Evolutionary conservation across 2,113 vertebrate species (phyloP), one percentile per base, ranked within the genome.

Genomic region (Anguilla japonica): DNA sequence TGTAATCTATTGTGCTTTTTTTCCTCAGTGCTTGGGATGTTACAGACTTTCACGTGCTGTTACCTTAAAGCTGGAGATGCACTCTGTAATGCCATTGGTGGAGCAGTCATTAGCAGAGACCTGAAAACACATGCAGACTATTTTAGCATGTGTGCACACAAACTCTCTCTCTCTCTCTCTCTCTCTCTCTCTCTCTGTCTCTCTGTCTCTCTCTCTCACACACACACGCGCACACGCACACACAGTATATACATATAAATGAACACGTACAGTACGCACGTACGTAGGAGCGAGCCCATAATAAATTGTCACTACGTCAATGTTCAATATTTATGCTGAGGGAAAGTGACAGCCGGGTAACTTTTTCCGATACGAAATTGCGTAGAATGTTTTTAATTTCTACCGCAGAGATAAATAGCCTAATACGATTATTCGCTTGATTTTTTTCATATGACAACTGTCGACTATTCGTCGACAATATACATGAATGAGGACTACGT

Each of bases 1-100:
- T 1, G 50, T 53, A 56, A 39, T 83, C 39, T 57, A 56, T 15
- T 34, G 82, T 83, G 56, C 56, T 67, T 40, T 40, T 67, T 34
- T 41, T 40, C 20, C 41, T 34, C 84, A 29, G 26, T 75, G n/a
- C 26, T 75, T n/a, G 22, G 71, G 7, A 75, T 11, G 39, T 78
- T 6, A 16, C 13, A 40, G 11, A 82, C 34, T 84, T 13, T 53
- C 9, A 56, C 41, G 14, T 71, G 34, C 40, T n/a, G 46, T 46
- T 92, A 94, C 94, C 93, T 94, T 94, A 81, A 95, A 94, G 87
- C 92, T 90, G 41, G 84, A 41, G 18, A 71, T 86, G 18, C 90
- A 60, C 83, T 87, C 87, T 34, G 83, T 87, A 89, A 91, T 88
- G 13, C 39, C 81, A 43, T 82, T 85, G 41, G 60, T 40, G 20